These are phyloP conservation scores for Ivindomyrus marchei DNA, from an alignment of 2,113 vertebrate species.

Conservation along the genomic window DNA sequence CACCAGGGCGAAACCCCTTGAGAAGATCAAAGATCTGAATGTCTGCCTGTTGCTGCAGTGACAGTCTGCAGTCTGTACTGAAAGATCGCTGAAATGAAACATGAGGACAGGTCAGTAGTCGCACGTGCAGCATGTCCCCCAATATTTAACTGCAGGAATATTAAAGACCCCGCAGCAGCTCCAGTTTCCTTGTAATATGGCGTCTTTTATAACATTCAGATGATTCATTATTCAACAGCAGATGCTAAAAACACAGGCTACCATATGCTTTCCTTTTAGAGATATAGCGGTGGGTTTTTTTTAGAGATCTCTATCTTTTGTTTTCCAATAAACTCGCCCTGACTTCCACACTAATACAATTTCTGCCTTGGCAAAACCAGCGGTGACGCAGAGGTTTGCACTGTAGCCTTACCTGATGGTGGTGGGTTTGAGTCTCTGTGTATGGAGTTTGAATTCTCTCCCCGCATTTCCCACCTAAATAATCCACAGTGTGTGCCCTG, in stretches of 20 bases:
- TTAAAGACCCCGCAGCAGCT: background rate
- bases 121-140: background rate
- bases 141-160: background rate
- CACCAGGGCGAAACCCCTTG: background rate
- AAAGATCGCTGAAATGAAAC: background rate
- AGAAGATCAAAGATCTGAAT: background rate
- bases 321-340: background rate
- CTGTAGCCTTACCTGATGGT: background rate
- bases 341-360: background rate
- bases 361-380: background rate
- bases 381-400: background rate
- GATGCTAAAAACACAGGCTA: background rate
- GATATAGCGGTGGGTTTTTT: background rate
- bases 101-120: background rate
- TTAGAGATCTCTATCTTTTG: background rate
- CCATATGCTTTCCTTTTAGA: background rate
- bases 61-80: background rate
- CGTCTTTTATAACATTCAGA: background rate
- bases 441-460: background rate
- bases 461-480: background rate
- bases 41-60: background rate
- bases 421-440: background rate
- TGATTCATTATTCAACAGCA: background rate
- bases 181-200: background rate
- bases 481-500: background rate